These are phyloP conservation scores for Microtus ochrogaster DNA, from an alignment of 2,113 vertebrate genomes.

Conservation along the genomic window DNA sequence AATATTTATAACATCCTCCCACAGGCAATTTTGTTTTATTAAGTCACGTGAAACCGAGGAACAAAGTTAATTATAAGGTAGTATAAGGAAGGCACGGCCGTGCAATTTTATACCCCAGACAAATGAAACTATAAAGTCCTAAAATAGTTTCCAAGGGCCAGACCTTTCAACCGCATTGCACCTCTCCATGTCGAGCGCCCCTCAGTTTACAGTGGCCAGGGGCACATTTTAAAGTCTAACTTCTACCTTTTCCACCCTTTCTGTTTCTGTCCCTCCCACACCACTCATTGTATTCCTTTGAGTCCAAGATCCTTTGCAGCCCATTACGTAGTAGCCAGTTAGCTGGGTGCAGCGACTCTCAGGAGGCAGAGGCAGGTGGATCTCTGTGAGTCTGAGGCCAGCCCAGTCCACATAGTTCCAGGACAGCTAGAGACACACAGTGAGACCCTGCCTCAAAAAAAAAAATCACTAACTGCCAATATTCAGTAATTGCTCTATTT, in stretches of 20 bases:
- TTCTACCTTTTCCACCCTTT: neutral
- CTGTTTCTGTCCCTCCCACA: neutral
- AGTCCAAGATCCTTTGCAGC: neutral
- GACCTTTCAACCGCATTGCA: neutral
- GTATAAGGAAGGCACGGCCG: neutral
- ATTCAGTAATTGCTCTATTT: neutral
- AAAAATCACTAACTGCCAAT: neutral
- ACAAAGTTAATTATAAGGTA: neutral
- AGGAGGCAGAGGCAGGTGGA: neutral
- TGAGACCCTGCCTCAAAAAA: neutral
- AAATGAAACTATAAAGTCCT: neutral
- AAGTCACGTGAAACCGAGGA: neutral
- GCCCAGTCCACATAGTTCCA: neutral
- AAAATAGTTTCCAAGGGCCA: neutral
- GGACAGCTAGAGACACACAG: neutral
- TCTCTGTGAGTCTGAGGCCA: neutral
- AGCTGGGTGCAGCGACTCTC: neutral
- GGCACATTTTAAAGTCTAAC: constrained; percentile 5
- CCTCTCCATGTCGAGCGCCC: neutral
- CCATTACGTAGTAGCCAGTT: neutral
- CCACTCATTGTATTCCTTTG: neutral
- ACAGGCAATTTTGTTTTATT: neutral
- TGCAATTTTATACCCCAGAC: neutral
- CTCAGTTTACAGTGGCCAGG: neutral
- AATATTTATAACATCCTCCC: neutral